These are phyloP conservation scores for Triplophysa bombifrons DNA, from an alignment of 2,797 vertebrate species.

Conservation along the genomic window DNA sequence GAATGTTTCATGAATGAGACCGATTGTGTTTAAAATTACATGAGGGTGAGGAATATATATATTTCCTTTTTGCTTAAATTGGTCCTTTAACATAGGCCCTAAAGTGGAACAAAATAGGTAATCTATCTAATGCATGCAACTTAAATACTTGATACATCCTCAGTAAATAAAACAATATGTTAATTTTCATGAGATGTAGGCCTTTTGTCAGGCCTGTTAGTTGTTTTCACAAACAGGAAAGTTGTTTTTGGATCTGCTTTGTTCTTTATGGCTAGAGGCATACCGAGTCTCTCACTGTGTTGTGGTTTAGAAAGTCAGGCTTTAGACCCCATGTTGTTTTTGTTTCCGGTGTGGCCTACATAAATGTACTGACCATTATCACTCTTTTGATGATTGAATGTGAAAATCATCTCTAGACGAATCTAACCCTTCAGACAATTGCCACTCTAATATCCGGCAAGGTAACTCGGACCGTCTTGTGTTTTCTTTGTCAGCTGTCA, in stretches of 20 bases:
- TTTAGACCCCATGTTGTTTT: constrained; percentile 6
- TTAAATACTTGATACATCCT: background rate
- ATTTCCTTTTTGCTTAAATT: background rate
- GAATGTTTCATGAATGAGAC: too few species aligned
- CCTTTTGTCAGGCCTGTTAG: background rate
- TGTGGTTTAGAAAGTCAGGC: constrained; percentile 18
- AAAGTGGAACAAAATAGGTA: background rate
- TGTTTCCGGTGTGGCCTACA: background rate
- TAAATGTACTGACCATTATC: constrained; percentile 42
- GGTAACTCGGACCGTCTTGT: constrained; percentile 51
- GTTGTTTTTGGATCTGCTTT: background rate
- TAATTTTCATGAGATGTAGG: background rate
- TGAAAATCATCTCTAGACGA: constrained; percentile 46
- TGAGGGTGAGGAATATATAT: too few species aligned
- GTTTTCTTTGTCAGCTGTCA: constrained; percentile 60
- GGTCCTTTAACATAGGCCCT: background rate
- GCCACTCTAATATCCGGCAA: constrained; percentile 56
- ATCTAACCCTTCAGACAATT: constrained; percentile 57
- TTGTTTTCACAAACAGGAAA: background rate
- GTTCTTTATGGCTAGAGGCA: background rate
- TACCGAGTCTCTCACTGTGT: background rate
- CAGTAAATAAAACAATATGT: background rate
- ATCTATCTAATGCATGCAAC: background rate
- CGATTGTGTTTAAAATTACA: too few species aligned
- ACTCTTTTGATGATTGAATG: constrained; percentile 41